These are phyloP conservation scores for Notarius quadriscutis DNA, from an alignment of 2,113 vertebrate species.

Conservation along the genomic window DNA sequence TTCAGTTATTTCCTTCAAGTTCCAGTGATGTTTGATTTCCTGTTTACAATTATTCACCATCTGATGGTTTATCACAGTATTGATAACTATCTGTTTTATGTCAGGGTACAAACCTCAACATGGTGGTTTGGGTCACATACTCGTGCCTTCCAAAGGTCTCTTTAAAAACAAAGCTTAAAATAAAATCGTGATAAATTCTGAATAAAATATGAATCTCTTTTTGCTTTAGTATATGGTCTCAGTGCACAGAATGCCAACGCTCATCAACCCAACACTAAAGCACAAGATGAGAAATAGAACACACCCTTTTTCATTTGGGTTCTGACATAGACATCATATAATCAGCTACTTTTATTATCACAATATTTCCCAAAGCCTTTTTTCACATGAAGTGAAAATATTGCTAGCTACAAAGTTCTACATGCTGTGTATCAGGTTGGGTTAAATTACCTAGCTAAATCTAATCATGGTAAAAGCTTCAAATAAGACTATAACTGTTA, in stretches of 20 bases:
- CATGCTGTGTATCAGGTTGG: not conserved
- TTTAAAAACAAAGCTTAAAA: not conserved
- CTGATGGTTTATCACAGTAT: not conserved
- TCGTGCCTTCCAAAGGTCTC: slow-evolving; percentile 40
- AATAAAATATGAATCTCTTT: too few relatives aligned
- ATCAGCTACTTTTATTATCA: not conserved
- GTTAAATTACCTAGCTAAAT: not conserved
- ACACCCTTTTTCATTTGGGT: not conserved
- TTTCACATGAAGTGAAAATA: not conserved
- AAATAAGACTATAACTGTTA: not conserved
- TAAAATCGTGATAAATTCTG: too few relatives aligned
- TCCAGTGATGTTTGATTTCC: not conserved
- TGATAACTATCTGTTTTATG: not conserved
- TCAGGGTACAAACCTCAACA: slow-evolving; percentile 45
- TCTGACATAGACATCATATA: not conserved
- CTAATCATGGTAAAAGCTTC: not conserved
- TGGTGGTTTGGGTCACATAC: slow-evolving; percentile 32
- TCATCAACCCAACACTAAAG: slow-evolving; percentile 25
- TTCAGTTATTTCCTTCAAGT: not conserved
- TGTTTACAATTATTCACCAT: not conserved
- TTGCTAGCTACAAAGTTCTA: slow-evolving; percentile 10
- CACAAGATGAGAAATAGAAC: slow-evolving; percentile 34
- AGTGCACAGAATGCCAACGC: slow-evolving; percentile 13
- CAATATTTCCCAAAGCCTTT: not conserved
- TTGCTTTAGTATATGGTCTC: slow-evolving; percentile 28